Percentiles rank a stretch among this genome's conserved stretches.
These are phyloP conservation scores for Heliconius sara DNA, from an alignment of 2,888 invertebrate species.

Conservation along the genomic window DNA sequence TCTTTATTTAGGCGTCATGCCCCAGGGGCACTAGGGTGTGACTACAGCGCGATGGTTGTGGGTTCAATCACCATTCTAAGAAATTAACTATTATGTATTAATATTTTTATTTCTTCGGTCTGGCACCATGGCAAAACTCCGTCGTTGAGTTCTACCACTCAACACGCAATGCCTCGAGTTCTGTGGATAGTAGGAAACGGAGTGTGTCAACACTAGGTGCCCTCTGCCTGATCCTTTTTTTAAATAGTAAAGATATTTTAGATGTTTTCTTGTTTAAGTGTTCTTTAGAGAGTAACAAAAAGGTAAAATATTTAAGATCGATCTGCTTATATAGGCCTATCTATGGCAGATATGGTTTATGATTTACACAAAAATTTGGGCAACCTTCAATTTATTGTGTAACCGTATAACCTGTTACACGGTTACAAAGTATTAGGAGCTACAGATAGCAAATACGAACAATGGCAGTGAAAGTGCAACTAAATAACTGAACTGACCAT, in stretches of 20 bases:
- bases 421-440: slow-evolving; percentile 57
- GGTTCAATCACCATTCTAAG: no score
- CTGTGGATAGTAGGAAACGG: no score
- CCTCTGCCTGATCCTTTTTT: no score
- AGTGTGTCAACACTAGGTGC: no score
- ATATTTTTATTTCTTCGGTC: no score
- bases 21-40: no score
- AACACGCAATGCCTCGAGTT: no score
- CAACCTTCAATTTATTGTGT: slow-evolving; percentile 57
- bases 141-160: no score
- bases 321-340: not conserved
- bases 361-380: not conserved
- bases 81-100: no score
- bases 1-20: no score
- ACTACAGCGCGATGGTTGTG: no score
- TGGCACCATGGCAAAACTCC: no score
- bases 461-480: slow-evolving; percentile 80
- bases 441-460: slow-evolving; percentile 71
- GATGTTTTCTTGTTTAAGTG: not conserved
- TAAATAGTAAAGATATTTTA: not conserved
- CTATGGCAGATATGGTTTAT: not conserved
- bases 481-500: slow-evolving; percentile 72
- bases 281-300: not conserved
- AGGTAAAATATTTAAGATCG: not conserved
- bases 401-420: slow-evolving; percentile 58